phyloP scores from a whole-genome alignment of 2,888 invertebrate genomes.

The Choreutis nemorana region DNA sequence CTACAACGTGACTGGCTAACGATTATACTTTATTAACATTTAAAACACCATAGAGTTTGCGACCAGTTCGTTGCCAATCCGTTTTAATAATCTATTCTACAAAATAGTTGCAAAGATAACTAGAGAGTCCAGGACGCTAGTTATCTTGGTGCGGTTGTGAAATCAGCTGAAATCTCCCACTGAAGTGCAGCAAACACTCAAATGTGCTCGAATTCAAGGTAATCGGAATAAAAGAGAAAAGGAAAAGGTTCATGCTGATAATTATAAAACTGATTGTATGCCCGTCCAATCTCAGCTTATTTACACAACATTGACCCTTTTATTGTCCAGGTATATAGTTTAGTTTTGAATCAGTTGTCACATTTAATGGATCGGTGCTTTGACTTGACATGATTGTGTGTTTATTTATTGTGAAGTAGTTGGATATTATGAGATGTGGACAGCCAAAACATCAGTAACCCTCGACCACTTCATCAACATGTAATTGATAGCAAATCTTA shows the following conservation, averaged over 20 bases:
- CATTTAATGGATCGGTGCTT: constrained; percentile 20
- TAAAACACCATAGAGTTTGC: too few species aligned
- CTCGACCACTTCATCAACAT: constrained; percentile 10
- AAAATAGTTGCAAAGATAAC: constrained; percentile 11
- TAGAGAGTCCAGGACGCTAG: too few species aligned
- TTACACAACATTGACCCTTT: constrained; percentile 51
- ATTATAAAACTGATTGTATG: constrained; percentile 31
- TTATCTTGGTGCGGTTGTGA: constrained; percentile 45
- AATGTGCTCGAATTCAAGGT: constrained; percentile 15
- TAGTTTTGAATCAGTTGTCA: constrained; percentile 14
- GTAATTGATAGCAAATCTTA: constrained; percentile 16
- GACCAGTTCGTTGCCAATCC: background rate
- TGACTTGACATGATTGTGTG: constrained; percentile 14
- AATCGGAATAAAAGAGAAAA: constrained; percentile 1
- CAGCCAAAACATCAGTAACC: constrained; percentile 28
- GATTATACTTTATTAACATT: too few species aligned
- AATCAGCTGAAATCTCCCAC: constrained; percentile 52
- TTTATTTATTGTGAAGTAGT: too few species aligned
- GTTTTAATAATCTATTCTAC: constrained; percentile 5
- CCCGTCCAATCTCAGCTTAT: constrained; percentile 61
- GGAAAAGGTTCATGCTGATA: constrained; percentile 26
- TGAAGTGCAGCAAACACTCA: constrained; percentile 24
- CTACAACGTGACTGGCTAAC: too few species aligned
- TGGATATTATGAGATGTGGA: too few species aligned
- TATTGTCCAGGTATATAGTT: constrained; percentile 12